Evolutionary conservation across 1,140 invertebrate genomes (phyloP).

Genomic region (Dreissena polymorpha): DNA sequence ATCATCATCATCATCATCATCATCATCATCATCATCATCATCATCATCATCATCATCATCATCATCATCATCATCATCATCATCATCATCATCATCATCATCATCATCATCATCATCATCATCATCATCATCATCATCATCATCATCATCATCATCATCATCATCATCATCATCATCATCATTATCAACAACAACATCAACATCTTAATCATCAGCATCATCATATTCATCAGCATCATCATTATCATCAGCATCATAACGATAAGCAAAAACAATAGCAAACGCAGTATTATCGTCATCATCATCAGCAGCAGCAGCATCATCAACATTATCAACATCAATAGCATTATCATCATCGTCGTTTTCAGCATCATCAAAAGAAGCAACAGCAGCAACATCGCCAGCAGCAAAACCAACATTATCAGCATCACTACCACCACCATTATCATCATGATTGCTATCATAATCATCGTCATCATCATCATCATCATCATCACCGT

Average conservation of each 20-base stretch:
- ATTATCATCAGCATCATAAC: too few species aligned
- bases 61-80: constrained; percentile 9
- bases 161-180: constrained; percentile 1
- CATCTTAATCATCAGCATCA: too few species aligned
- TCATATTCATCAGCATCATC: not conserved
- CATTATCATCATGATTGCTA: not conserved
- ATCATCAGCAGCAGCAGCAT: too few species aligned
- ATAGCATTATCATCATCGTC: too few species aligned
- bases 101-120: not conserved
- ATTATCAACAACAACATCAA: too few species aligned
- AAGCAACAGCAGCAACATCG: too few species aligned
- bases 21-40: constrained; percentile 6
- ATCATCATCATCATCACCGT: constrained; percentile 8
- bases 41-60: not conserved
- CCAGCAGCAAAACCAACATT: too few species aligned
- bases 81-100: constrained; percentile 6
- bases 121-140: constrained; percentile 3
- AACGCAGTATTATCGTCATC: not conserved
- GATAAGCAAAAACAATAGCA: not conserved
- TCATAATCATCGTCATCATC: too few species aligned
- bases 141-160: constrained; percentile 10
- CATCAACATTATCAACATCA: too few species aligned
- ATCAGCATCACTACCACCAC: too few species aligned
- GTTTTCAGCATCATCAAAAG: too few species aligned
- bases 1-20: not conserved